Base-by-base conservation (phyloP, 2,113 vertebrate genomes). In the Xenopus tropicalis region DNA sequence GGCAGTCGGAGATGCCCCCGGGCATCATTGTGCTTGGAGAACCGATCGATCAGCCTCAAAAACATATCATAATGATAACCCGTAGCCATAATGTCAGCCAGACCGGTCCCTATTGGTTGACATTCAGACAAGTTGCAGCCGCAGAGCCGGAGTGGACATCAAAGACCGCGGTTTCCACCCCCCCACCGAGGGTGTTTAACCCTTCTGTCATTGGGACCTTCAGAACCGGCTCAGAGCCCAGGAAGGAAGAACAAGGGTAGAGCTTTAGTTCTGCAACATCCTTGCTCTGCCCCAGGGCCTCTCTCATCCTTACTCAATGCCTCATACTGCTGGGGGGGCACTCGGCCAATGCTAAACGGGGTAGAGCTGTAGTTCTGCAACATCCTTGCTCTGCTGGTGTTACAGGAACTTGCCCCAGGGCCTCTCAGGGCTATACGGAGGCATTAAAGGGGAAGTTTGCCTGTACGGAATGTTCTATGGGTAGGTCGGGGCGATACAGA, bases 31-130 rank as follows among this genome's bases (percentile, higher is more conserved):
- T 86, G 86, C 87, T 91, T 21, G 69, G 85, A 69, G 86, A 80
- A 92, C 88, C 83, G 78, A 96, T 98, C 94, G 93, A 98, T 98
- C 89, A 87, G 86, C 42, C 83, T 71, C 42, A 64, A 83, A 85
- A 87, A 87, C 14, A 83, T 87, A 88, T 86, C 83, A 91, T 97
- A 96, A 96, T 95, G 91, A 96, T 95, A 95, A 96, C 95, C 94
- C 62, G 88, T 93, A 93, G 94, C 92, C 90, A 94, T 91, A 88
- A 93, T 91, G 93, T 93, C 91, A 92, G 88, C 19, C 82, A 83
- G 86, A 89, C 83, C 83, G 51, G 82, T 89, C 88, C 89, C 89
- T 88, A 91, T 89, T 85, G 86, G 90, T 86, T 91, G 88, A 91
- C 90, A 87, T 90, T 91, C 90, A 91, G 87, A 84, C 87, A 79